These are phyloP conservation scores for Tetragnatha montana DNA, from an alignment of 2,888 invertebrate species.

Conservation along the genomic window DNA sequence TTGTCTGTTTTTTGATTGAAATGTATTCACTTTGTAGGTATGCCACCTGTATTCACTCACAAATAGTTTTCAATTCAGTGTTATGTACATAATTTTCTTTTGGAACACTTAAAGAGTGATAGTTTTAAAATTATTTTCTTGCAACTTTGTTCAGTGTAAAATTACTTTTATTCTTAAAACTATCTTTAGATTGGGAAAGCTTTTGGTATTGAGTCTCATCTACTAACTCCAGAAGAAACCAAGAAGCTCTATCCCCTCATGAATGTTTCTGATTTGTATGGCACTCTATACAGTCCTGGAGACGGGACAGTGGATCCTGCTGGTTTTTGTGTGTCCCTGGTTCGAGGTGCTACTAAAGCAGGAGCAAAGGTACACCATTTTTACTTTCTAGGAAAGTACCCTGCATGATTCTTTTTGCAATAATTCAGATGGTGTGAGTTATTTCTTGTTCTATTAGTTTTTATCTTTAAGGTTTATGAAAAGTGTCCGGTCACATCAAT, in stretches of 20 bases:
- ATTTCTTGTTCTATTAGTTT: not conserved
- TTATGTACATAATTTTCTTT: not conserved
- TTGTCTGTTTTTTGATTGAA: too few relatives aligned
- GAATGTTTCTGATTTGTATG: constrained; percentile 84
- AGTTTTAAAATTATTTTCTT: too few relatives aligned
- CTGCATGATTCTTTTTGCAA: not conserved
- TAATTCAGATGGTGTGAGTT: not conserved
- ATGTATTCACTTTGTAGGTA: too few relatives aligned
- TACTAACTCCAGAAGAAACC: constrained; percentile 85
- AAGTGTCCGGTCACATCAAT: constrained; percentile 85
- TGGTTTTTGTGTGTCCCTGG: constrained; percentile 85
- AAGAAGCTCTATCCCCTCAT: constrained; percentile 86
- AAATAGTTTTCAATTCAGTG: too few relatives aligned
- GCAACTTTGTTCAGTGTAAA: not conserved
- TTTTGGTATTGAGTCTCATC: constrained; percentile 85
- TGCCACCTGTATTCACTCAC: too few relatives aligned
- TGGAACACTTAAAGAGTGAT: not conserved
- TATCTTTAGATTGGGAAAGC: constrained; percentile 81
- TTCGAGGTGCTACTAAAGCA: constrained; percentile 83
- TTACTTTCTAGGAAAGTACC: not conserved
- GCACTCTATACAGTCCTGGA: constrained; percentile 86
- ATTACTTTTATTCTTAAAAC: constrained; percentile 1
- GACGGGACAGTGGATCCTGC: constrained; percentile 92
- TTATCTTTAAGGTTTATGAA: constrained; percentile 82
- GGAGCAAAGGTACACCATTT: constrained; percentile 82